A percentile compares a stretch with the other conserved stretches of the same genome.
These are phyloP conservation scores for Steinernema scapterisci DNA, from an alignment of 2,888 invertebrate species.

Conservation along the genomic window DNA sequence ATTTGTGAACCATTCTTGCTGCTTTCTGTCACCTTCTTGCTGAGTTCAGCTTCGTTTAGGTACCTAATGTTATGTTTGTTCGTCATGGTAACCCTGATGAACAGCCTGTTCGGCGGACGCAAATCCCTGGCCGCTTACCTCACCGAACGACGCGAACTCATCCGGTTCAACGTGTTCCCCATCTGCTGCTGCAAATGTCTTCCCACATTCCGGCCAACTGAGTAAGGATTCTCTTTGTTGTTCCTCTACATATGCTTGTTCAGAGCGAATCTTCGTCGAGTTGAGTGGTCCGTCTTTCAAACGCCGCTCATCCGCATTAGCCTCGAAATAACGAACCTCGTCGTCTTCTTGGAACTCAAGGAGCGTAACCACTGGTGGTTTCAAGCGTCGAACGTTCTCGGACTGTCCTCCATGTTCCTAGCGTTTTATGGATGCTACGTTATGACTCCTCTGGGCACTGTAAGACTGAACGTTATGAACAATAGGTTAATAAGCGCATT, in stretches of 20 bases:
- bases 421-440: conserved; percentile 66
- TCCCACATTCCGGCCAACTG: conserved; percentile 45
- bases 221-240: conserved; percentile 27
- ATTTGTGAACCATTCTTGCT: no score
- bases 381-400: conserved; percentile 58
- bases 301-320: conserved; percentile 62
- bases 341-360: conserved; percentile 61
- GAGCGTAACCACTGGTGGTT: conserved; percentile 49
- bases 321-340: conserved; percentile 60
- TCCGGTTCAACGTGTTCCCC: conserved; percentile 45
- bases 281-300: conserved; percentile 66
- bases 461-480: conserved; percentile 38
- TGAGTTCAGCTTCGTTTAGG: conserved; percentile 37
- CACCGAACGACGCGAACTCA: conserved; percentile 32
- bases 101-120: conserved; percentile 62
- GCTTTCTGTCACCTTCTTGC: no score
- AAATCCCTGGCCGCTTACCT: conserved; percentile 57
- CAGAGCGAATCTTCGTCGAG: conserved; percentile 54
- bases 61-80: conserved; percentile 67
- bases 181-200: conserved; percentile 49
- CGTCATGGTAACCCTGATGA: conserved; percentile 61
- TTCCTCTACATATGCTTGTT: neutral
- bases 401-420: conserved; percentile 61
- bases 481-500: neutral
- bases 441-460: conserved; percentile 61